Conservation (phyloP, 2,888 invertebrate species). For the Tuta absoluta region DNA sequence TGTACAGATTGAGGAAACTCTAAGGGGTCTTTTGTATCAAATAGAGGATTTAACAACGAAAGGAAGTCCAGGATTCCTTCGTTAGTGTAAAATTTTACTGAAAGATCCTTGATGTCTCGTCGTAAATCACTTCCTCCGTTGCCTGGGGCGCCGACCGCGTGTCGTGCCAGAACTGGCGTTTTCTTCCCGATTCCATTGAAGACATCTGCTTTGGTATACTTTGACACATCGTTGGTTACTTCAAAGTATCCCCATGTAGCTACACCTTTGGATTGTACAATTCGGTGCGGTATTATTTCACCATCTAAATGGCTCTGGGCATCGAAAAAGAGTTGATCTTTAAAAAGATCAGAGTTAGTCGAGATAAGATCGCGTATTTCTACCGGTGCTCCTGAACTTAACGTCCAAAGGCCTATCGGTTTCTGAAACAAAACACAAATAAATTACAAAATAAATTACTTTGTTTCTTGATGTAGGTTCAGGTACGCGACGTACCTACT, state of each 20-base stretch:
- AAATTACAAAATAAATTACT: not conserved
- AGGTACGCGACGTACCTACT: no score
- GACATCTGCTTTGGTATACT: slow-evolving; percentile 87
- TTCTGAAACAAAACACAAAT: slow-evolving; percentile 51
- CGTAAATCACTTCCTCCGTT: slow-evolving; percentile 91
- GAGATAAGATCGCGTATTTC: slow-evolving; percentile 85
- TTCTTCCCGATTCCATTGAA: slow-evolving; percentile 85
- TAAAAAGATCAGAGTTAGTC: slow-evolving; percentile 83
- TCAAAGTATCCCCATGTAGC: slow-evolving; percentile 92
- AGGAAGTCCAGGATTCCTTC: slow-evolving; percentile 95
- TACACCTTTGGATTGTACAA: slow-evolving; percentile 95
- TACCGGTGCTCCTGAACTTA: slow-evolving; percentile 88
- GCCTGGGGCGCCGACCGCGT: slow-evolving; percentile 89
- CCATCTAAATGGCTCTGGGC: slow-evolving; percentile 83
- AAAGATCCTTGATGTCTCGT: slow-evolving; percentile 92
- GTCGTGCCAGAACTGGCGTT: slow-evolving; percentile 87
- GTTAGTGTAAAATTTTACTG: slow-evolving; percentile 93
- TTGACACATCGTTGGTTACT: slow-evolving; percentile 89
- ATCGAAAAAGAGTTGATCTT: slow-evolving; percentile 39
- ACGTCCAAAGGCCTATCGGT: slow-evolving; percentile 82
- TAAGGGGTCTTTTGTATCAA: slow-evolving; percentile 91
- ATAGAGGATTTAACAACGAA: slow-evolving; percentile 92
- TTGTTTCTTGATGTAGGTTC: not conserved
- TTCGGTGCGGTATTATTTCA: slow-evolving; percentile 94
- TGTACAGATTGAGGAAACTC: slow-evolving; percentile 93